Evolutionary conservation across 2,113 vertebrate species (phyloP).

Genomic region (Etia nguti): DNA sequence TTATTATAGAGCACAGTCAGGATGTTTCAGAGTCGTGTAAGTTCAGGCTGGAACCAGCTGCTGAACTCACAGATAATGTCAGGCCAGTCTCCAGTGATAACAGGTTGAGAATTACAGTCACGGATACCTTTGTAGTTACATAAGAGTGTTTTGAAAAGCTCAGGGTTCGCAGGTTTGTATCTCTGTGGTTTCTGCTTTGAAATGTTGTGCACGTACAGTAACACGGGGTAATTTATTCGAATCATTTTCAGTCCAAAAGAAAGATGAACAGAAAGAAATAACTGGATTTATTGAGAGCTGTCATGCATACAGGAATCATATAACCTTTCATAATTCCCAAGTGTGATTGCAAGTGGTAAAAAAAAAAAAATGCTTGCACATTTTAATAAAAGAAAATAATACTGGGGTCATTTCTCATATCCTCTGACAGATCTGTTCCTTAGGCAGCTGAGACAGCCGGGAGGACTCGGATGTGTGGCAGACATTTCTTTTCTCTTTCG

Average conservation of each 20-base stretch:
- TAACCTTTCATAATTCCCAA: slow-evolving; percentile 35
- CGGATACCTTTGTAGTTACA: neutral
- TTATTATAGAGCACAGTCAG: neutral
- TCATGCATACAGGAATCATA: slow-evolving; percentile 33
- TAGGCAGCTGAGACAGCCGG: slow-evolving; percentile 32
- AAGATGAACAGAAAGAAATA: neutral
- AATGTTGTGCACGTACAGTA: neutral
- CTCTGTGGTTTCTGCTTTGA: neutral
- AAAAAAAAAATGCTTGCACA: slow-evolving; percentile 3
- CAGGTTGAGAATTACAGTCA: neutral
- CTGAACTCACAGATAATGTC: neutral
- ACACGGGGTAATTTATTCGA: neutral
- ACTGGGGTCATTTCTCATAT: slow-evolving; percentile 52
- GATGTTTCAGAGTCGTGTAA: neutral
- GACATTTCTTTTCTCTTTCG: neutral
- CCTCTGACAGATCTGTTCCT: slow-evolving; percentile 49
- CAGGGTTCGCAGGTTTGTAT: neutral
- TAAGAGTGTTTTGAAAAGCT: neutral
- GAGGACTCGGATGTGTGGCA: neutral
- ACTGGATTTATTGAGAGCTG: slow-evolving; percentile 42
- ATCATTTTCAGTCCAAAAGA: neutral
- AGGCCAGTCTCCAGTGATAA: neutral
- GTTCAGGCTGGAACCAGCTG: neutral
- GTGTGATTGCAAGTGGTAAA: slow-evolving; percentile 20
- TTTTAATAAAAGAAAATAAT: slow-evolving; percentile 61